These are phyloP conservation scores for Drosophila sechellia DNA, from an alignment of 1,140 invertebrate species.

Conservation along the genomic window DNA sequence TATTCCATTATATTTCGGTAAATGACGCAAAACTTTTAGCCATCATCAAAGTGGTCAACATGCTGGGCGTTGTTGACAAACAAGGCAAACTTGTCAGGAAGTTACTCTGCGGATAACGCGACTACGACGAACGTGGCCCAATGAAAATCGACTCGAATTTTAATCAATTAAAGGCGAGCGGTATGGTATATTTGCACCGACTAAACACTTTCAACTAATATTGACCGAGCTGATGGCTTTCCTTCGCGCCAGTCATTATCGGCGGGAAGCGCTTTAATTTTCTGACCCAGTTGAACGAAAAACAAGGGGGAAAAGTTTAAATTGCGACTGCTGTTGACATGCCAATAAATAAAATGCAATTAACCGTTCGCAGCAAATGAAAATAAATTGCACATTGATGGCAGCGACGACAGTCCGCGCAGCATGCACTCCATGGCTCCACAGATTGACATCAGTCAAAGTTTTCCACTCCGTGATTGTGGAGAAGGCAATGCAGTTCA, in stretches of 20 bases:
- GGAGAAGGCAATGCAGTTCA: constrained; percentile 15
- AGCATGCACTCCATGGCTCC: constrained; percentile 22
- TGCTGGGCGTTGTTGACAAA: constrained; percentile 10
- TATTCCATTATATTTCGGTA: constrained; percentile 17
- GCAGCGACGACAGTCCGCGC: constrained; percentile 40
- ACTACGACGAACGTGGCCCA: neutral
- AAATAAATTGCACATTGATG: constrained; percentile 80
- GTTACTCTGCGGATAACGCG: constrained; percentile 1
- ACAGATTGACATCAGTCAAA: constrained; percentile 56
- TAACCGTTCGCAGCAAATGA: constrained; percentile 71
- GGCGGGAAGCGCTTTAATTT: constrained; percentile 35
- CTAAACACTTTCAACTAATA: constrained; percentile 44
- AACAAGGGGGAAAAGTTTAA: constrained; percentile 37
- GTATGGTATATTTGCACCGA: constrained; percentile 34
- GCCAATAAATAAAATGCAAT: constrained; percentile 82
- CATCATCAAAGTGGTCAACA: constrained; percentile 5
- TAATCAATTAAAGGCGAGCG: constrained; percentile 44
- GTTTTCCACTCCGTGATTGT: neutral
- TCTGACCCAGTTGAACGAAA: constrained; percentile 36
- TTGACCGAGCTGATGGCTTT: constrained; percentile 27
- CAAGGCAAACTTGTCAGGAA: neutral
- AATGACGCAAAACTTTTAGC: constrained; percentile 12
- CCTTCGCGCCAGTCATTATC: constrained; percentile 21
- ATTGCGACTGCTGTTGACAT: constrained; percentile 74
- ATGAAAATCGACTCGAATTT: constrained; percentile 39